Evolutionary conservation across 2,113 vertebrate genomes (phyloP), one percentile per base, ranked within the genome.

Genomic region (Zapus hudsonius): DNA sequence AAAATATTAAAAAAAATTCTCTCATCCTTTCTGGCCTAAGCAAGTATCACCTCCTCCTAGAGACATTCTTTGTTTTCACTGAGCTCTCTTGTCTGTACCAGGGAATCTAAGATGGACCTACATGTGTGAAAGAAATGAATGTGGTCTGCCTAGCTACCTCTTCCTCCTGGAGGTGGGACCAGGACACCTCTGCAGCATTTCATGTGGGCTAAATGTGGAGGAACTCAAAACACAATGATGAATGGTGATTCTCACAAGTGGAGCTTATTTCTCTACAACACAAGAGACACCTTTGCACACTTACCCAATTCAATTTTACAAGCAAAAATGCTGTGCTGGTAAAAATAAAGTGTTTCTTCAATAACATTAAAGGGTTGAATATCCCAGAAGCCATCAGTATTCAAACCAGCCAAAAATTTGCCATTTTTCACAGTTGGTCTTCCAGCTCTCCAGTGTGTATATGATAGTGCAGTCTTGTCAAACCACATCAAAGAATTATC

Each of bases 231-330:
- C 59, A 23, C 7, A 33, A 52, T n/a, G n/a, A 2, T 78, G 36
- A 57, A 33, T 57, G 67, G 66, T 84, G 33, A 33, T 31, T 89
- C 33, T 33, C 13, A 20, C 25, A 7, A 3, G 3, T 1, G 12
- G 47, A 81, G 38, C 23, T n/a, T 38, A 69, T 75, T 86, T 76
- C 36, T 40, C 76, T 55, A 42, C 47, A 47, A 29, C 40, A 10
- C 73, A 90, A 87, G 81, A 12, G 17, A 66, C 52, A 33, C 15
- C 19, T 84, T 86, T 22, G 55, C 27, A 87, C 66, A 96, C 98
- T 97, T 98, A 99, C 99, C 99, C 19, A 98, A 97, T 97, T 99
- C 99, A 0, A 99, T 98, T 97, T 99, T 99, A 97, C 99, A 99
- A 97, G 98, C 98, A 11, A 99, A 98, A 85, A 99, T 98, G 84